Base-by-base conservation (phyloP, 2,797 vertebrate genomes). In the Chelon labrosus region DNA sequence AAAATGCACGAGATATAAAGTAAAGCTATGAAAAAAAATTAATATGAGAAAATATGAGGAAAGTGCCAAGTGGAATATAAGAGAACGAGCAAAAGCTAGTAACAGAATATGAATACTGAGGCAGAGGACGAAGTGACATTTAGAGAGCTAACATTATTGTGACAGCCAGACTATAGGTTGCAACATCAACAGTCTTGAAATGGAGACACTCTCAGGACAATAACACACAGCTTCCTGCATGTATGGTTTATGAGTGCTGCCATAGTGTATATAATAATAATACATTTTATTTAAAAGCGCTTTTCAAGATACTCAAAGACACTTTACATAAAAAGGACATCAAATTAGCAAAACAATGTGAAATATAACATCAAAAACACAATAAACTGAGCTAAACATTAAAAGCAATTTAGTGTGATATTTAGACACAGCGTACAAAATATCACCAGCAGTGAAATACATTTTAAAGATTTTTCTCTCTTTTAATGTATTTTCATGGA, bases 101-200 rank as follows among this genome's bases (percentile, higher is more conserved):
- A n/a, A 68, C 38, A 66, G 42, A 61, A 19, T 41, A 13, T 13
- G 35, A 51, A 61, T 20, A 25, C 0, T 56, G 47, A 55, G 54
- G 25, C 12, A 19, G 54, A 10, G 39, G 42, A 55, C 49, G 20
- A 69, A 61, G 16, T 63, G 77, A 79, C 63, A 79, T 81, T 65
- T 80, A 73, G 11, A 68, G 52, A 66, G 53, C 27, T 4, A 58
- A 66, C 38, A 59, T 22, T 57, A 49, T 77, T 56, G 62, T 78
- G 75, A 74, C 35, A 63, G 52, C 56, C 55, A 72, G 58, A 44
- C 6, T 1, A 55, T 42, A 20, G 62, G 25, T 19, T 25, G 39
- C 50, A 66, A 46, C 70, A 61, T 42, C 52, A 42, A 54, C 51
- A 38, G 16, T 50, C 49, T 60, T 31, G 66, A 68, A 55, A 54